Evolutionary conservation across 2,113 vertebrate genomes (phyloP).

Genomic region (Charina bottae): DNA sequence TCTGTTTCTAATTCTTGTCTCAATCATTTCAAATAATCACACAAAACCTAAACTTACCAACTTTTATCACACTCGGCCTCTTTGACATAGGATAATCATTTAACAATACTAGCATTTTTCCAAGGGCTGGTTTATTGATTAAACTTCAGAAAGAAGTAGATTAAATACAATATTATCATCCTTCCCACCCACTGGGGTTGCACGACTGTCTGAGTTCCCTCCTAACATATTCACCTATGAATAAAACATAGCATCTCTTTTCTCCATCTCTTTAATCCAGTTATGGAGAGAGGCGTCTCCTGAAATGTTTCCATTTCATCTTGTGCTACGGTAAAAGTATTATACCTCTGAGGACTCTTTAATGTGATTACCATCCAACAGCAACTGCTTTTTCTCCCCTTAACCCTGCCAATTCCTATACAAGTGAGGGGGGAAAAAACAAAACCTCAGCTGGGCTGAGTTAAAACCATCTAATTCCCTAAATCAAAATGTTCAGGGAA

Average conservation of each 20-base stretch:
- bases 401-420: not conserved
- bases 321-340: not conserved
- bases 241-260: not conserved
- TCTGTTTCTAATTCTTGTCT: not conserved
- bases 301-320: not conserved
- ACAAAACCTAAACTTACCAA: not conserved
- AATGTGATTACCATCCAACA: not conserved
- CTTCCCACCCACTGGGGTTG: not conserved
- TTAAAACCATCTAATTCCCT: not conserved
- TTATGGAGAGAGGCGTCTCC: not conserved
- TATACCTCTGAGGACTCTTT: not conserved
- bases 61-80: not conserved
- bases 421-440: not conserved
- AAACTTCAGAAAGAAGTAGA: not conserved
- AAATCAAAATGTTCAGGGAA: not conserved
- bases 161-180: not conserved
- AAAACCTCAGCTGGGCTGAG: not conserved
- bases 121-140: slow-evolving; percentile 11
- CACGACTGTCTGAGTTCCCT: not conserved
- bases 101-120: not conserved
- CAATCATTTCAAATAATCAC: not conserved
- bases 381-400: not conserved
- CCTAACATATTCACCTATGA: not conserved
- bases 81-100: not conserved
- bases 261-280: not conserved